A percentile compares a stretch with the other conserved stretches of the same genome.
Conservation (phyloP, 2,888 invertebrate species). For the Drosophila planitibia region DNA sequence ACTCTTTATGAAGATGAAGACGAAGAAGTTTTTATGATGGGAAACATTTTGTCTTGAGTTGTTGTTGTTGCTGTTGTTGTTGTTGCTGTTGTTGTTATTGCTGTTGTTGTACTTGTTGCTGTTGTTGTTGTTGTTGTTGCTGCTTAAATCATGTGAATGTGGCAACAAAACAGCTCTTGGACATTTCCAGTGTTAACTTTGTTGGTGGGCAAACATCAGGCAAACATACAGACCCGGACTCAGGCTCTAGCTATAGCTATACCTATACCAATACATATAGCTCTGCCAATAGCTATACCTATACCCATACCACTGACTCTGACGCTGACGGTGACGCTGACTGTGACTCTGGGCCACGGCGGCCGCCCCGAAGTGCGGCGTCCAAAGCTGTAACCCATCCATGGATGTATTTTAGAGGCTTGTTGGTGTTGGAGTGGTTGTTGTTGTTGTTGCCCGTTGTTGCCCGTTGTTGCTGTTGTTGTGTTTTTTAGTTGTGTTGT, state of each 20-base stretch:
- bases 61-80: constrained; percentile 34
- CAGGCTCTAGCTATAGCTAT: constrained; percentile 9
- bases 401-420: constrained; percentile 33
- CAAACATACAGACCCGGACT: constrained; percentile 45
- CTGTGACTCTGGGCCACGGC: constrained; percentile 46
- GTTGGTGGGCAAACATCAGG: constrained; percentile 75
- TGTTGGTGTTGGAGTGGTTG: constrained; percentile 36
- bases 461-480: constrained; percentile 26
- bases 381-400: constrained; percentile 45
- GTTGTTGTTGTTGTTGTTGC: constrained; percentile 50
- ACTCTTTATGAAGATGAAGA: constrained; percentile 49
- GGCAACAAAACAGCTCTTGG: constrained; percentile 71
- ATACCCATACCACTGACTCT: not conserved
- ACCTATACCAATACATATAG: constrained; percentile 1
- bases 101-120: constrained; percentile 39
- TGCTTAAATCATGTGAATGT: constrained; percentile 78
- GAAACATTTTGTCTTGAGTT: constrained; percentile 67
- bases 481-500: constrained; percentile 15
- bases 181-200: constrained; percentile 74
- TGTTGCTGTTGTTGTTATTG: constrained; percentile 38
- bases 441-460: constrained; percentile 16
- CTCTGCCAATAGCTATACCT: not conserved
- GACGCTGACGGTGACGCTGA: constrained; percentile 2
- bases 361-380: constrained; percentile 43
- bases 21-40: constrained; percentile 70